Percentiles rank a stretch among this genome's conserved stretches.
Conservation (phyloP, 2,797 vertebrate genomes). For the Pangasius macronema region DNA sequence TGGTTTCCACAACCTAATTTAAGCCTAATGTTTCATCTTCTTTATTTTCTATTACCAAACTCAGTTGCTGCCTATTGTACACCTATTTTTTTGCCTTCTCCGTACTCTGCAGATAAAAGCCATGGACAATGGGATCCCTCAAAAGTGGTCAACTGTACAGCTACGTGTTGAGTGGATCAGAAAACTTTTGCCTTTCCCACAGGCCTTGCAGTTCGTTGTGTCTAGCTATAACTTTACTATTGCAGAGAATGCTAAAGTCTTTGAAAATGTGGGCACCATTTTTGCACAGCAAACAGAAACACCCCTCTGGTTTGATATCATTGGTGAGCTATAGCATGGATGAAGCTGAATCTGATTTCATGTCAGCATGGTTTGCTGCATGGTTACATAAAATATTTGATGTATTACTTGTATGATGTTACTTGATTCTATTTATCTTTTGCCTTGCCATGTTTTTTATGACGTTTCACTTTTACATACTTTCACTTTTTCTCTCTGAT, state of each 20-base stretch:
- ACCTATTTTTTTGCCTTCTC: constrained; percentile 14
- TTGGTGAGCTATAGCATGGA: constrained; percentile 76
- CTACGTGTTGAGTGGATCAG: constrained; percentile 93
- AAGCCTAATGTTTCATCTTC: not conserved
- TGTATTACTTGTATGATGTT: not conserved
- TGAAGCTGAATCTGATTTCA: not conserved
- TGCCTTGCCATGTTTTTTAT: not conserved
- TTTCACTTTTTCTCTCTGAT: not conserved
- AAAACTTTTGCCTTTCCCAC: constrained; percentile 79
- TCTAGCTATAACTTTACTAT: constrained; percentile 88
- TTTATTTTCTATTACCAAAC: not conserved
- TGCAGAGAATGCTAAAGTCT: constrained; percentile 85
- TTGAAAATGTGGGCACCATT: constrained; percentile 90
- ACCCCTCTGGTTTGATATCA: constrained; percentile 93
- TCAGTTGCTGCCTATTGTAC: not conserved
- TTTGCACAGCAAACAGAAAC: constrained; percentile 82
- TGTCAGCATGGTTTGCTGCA: not conserved
- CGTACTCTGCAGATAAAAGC: constrained; percentile 87
- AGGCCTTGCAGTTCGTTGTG: constrained; percentile 86
- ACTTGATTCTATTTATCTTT: not conserved
- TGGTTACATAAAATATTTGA: not conserved
- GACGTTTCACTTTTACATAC: not conserved
- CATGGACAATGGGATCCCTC: constrained; percentile 88
- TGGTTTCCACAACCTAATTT: not conserved
- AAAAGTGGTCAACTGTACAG: constrained; percentile 86